A percentile compares a stretch with the other conserved stretches of the same genome.
phyloP scores from a whole-genome alignment of 1,140 invertebrate species.

The Doryteuthis pealeii region DNA sequence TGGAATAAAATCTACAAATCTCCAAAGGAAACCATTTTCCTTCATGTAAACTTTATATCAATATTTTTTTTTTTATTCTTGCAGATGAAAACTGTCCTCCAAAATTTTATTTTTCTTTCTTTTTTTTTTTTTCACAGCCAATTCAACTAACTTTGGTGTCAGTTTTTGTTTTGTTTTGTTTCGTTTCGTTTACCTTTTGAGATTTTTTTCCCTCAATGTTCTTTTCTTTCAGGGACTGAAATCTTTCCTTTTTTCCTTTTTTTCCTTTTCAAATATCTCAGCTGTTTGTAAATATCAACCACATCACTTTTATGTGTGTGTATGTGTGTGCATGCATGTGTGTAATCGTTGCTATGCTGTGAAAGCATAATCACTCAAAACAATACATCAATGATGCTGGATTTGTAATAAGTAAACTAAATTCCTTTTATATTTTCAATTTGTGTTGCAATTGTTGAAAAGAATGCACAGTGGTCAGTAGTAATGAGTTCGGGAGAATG shows the following conservation, averaged over 20 bases:
- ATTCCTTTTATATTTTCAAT: too few species aligned
- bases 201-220: not conserved
- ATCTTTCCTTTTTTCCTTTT: not conserved
- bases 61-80: too few species aligned
- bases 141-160: constrained; percentile 1
- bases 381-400: too few species aligned
- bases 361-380: too few species aligned
- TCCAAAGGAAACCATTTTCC: not conserved
- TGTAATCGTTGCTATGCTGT: too few species aligned
- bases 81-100: constrained; percentile 3
- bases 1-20: constrained; percentile 6
- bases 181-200: not conserved
- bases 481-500: constrained; percentile 3
- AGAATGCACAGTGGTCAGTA: not conserved
- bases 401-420: too few species aligned
- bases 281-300: too few species aligned
- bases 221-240: not conserved
- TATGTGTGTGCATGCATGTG: too few species aligned
- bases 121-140: constrained; percentile 1
- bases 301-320: too few species aligned
- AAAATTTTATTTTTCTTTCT: not conserved
- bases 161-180: not conserved
- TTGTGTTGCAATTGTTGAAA: not conserved
- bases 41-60: not conserved
- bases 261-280: not conserved